phyloP scores from a whole-genome alignment of 2,797 vertebrate species.

The Toxotes lorentzi region DNA sequence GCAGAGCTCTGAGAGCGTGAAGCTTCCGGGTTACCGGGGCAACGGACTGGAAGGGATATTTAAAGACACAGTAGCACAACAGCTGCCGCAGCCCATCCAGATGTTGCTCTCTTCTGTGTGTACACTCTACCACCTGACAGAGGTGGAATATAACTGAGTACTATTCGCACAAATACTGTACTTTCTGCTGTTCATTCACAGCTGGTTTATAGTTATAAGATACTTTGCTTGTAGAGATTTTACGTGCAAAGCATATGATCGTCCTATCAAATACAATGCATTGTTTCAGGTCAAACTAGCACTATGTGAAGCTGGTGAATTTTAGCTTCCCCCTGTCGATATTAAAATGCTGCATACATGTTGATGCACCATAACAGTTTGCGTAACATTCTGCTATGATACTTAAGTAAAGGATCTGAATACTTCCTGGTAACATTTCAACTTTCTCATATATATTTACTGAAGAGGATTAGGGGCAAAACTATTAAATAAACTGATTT shows the following conservation, averaged over 20 bases:
- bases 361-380: too few relatives aligned
- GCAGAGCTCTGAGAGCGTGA: constrained; percentile 62
- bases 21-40: constrained; percentile 84
- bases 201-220: not conserved
- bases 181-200: not conserved
- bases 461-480: too few relatives aligned
- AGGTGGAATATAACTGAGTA: not conserved
- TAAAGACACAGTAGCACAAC: constrained; percentile 81
- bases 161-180: not conserved
- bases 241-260: not conserved
- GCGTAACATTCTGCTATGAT: too few relatives aligned
- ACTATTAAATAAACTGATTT: too few relatives aligned
- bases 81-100: not conserved
- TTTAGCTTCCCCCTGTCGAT: too few relatives aligned
- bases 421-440: too few relatives aligned
- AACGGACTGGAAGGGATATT: constrained; percentile 77
- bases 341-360: not conserved
- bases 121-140: not conserved
- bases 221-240: not conserved
- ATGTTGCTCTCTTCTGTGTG: constrained; percentile 18
- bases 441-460: too few relatives aligned
- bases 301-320: too few relatives aligned
- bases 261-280: too few relatives aligned
- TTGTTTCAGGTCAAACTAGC: too few relatives aligned
- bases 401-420: not conserved